A percentile compares a stretch with the other conserved stretches of the same genome.
Conservation (phyloP, 1,140 invertebrate genomes). For the Sinella curviseta region DNA sequence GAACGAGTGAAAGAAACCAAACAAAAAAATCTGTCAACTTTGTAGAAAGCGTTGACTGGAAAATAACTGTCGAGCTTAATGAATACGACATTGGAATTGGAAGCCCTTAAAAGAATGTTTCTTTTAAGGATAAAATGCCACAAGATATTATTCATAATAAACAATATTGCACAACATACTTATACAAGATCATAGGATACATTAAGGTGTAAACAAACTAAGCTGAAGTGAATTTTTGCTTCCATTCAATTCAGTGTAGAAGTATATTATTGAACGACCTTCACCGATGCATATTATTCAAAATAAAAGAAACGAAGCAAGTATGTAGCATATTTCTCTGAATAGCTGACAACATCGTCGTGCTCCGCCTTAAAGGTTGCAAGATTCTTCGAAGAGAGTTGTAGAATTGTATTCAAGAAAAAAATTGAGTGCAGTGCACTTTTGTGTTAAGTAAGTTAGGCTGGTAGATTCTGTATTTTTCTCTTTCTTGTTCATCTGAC, state of each 20-base stretch:
- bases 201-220: not conserved
- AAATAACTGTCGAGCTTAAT: too few species aligned
- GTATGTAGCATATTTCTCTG: not conserved
- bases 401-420: not conserved
- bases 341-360: constrained; percentile 10
- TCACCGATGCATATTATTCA: not conserved
- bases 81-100: too few species aligned
- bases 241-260: too few species aligned
- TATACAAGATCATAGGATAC: not conserved
- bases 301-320: not conserved
- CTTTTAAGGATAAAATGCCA: too few species aligned
- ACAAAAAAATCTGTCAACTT: too few species aligned
- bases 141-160: too few species aligned
- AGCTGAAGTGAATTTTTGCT: not conserved
- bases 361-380: constrained; percentile 7
- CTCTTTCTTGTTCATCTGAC: not conserved
- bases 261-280: not conserved
- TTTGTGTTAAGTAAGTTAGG: not conserved
- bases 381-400: not conserved
- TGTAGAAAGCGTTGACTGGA: too few species aligned
- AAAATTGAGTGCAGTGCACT: not conserved
- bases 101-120: too few species aligned
- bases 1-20: too few species aligned
- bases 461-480: not conserved
- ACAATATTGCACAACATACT: too few species aligned